These are phyloP conservation scores for Neosilurus hyrtlii DNA, from an alignment of 2,797 vertebrate species.

Conservation along the genomic window DNA sequence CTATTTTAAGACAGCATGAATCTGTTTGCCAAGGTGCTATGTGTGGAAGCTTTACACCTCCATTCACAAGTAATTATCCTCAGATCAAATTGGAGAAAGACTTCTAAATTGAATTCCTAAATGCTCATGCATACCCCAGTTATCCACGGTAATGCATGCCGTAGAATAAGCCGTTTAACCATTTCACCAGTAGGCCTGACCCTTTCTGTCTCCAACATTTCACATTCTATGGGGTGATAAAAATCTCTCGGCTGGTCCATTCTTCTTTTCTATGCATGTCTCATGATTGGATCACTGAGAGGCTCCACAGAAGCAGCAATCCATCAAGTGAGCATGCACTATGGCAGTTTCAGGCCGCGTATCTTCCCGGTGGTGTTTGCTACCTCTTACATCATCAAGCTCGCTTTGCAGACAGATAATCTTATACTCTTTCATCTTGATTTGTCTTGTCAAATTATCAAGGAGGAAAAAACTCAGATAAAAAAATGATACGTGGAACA, in stretches of 20 bases:
- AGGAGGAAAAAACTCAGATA: neutral
- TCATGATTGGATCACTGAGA: constrained; percentile 44
- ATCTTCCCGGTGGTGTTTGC: constrained; percentile 41
- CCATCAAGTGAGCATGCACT: constrained; percentile 41
- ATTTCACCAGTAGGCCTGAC: neutral
- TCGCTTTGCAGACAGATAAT: constrained; percentile 21
- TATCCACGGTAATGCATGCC: constrained; percentile 1
- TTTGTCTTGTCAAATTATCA: constrained; percentile 43
- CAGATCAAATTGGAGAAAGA: constrained; percentile 17
- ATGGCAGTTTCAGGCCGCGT: constrained; percentile 41
- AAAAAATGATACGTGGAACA: neutral
- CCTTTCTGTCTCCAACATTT: constrained; percentile 13
- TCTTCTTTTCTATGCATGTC: constrained; percentile 28
- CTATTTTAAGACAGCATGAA: constrained; percentile 21
- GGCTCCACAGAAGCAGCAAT: constrained; percentile 47
- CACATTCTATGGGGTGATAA: constrained; percentile 21
- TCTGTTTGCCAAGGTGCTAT: constrained; percentile 28
- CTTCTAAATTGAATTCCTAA: constrained; percentile 45
- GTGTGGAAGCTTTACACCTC: constrained; percentile 32
- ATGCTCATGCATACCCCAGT: constrained; percentile 27
- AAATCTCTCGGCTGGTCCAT: constrained; percentile 18
- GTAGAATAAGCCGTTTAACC: constrained; percentile 13
- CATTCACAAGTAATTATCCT: constrained; percentile 46
- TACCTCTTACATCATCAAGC: constrained; percentile 50
- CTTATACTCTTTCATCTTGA: constrained; percentile 43